These are phyloP conservation scores for Mesoligia furuncula DNA, from an alignment of 2,888 invertebrate genomes.

Conservation along the genomic window DNA sequence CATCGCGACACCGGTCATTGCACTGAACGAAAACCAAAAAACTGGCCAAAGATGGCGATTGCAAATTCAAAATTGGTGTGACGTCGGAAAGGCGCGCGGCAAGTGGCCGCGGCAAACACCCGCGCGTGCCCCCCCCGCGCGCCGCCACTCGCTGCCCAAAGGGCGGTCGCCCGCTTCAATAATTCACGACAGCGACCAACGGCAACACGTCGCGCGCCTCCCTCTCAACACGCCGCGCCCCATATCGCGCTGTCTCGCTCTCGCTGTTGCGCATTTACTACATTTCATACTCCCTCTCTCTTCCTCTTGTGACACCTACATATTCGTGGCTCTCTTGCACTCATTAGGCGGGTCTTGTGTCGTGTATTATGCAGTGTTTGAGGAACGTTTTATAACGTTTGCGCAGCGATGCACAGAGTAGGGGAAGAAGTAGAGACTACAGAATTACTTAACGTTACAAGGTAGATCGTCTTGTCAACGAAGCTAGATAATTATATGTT, in stretches of 20 bases:
- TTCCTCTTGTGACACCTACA: constrained; percentile 39
- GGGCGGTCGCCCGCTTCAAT: constrained; percentile 86
- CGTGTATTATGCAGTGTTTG: constrained; percentile 88
- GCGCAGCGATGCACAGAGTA: constrained; percentile 80
- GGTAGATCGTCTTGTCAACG: neutral
- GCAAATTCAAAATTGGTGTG: constrained; percentile 82
- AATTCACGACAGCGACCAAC: constrained; percentile 84
- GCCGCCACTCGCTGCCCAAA: constrained; percentile 83
- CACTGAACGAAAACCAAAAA: constrained; percentile 73
- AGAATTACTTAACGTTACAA: constrained; percentile 18
- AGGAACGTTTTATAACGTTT: constrained; percentile 86
- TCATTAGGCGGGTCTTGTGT: constrained; percentile 81
- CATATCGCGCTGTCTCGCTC: constrained; percentile 71
- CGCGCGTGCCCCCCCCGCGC: constrained; percentile 53
- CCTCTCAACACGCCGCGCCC: constrained; percentile 67
- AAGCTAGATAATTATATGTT: no score
- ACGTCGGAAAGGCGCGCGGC: constrained; percentile 85
- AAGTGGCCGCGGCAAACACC: constrained; percentile 70
- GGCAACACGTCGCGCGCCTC: constrained; percentile 77
- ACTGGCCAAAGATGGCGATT: constrained; percentile 74
- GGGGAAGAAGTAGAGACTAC: constrained; percentile 68
- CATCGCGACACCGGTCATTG: constrained; percentile 75
- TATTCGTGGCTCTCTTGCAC: constrained; percentile 73
- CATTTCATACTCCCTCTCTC: constrained; percentile 60
- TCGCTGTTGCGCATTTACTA: constrained; percentile 81